Evolutionary conservation across 2,888 invertebrate species (phyloP).

Genomic region (Epirrita christyi): DNA sequence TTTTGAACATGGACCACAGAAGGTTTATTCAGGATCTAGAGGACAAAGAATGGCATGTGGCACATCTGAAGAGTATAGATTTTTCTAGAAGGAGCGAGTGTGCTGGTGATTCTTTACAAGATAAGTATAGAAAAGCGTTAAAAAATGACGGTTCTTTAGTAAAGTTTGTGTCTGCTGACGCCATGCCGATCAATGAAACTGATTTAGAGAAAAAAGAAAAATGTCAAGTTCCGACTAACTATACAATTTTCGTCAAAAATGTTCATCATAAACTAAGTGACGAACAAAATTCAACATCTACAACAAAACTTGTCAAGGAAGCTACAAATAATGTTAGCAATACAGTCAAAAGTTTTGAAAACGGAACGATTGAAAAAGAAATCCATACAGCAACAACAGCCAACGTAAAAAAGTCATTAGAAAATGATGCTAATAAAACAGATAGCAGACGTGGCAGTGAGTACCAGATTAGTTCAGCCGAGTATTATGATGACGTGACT

Average conservation of each 20-base stretch:
- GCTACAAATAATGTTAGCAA: neutral
- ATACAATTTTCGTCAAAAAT: slow-evolving; percentile 13
- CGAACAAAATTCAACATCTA: slow-evolving; percentile 4
- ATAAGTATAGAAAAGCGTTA: slow-evolving; percentile 55
- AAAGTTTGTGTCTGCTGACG: slow-evolving; percentile 56
- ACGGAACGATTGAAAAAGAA: slow-evolving; percentile 7
- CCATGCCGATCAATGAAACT: slow-evolving; percentile 46
- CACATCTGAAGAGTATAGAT: slow-evolving; percentile 53
- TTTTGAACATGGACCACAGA: slow-evolving; percentile 37
- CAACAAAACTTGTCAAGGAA: neutral
- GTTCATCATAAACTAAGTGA: slow-evolving; percentile 5
- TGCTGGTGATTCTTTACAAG: slow-evolving; percentile 51
- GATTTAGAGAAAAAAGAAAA: slow-evolving; percentile 37
- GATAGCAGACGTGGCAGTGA: slow-evolving; percentile 53
- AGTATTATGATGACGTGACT: slow-evolving; percentile 65
- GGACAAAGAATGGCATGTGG: slow-evolving; percentile 59
- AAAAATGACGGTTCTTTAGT: slow-evolving; percentile 56
- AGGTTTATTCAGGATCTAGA: slow-evolving; percentile 50
- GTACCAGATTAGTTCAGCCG: slow-evolving; percentile 66
- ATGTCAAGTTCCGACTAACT: slow-evolving; percentile 41
- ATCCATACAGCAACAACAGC: slow-evolving; percentile 35
- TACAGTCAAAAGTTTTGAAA: slow-evolving; percentile 3
- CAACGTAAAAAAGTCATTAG: slow-evolving; percentile 17
- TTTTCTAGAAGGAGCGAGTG: slow-evolving; percentile 47
- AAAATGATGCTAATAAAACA: slow-evolving; percentile 30